A percentile compares a stretch with the other conserved stretches of the same genome.
These are phyloP conservation scores for Patagioenas fasciata DNA, from an alignment of 2,113 vertebrate species.

Conservation along the genomic window DNA sequence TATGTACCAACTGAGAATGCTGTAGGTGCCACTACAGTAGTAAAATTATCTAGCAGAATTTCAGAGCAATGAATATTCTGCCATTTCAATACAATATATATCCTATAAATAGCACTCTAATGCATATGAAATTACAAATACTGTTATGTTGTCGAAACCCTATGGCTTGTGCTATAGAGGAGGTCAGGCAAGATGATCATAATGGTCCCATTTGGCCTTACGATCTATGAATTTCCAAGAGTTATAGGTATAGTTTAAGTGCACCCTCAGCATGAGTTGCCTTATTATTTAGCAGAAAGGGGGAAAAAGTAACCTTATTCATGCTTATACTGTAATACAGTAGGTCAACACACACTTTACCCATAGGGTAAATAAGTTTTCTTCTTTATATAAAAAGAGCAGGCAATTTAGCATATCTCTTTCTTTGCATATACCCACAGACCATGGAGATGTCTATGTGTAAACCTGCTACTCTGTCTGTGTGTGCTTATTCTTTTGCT, in stretches of 20 bases:
- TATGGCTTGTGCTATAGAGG: constrained; percentile 46
- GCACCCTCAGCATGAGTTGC: constrained; percentile 54
- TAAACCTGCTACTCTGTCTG: background rate
- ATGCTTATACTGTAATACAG: background rate
- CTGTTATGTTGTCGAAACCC: constrained; percentile 48
- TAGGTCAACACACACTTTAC: constrained; percentile 18
- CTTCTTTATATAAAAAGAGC: background rate
- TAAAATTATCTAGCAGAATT: constrained; percentile 33
- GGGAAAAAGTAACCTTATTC: constrained; percentile 24
- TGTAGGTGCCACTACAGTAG: background rate
- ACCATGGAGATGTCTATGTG: background rate
- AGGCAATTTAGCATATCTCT: background rate
- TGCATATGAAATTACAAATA: constrained; percentile 56
- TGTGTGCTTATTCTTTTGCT: background rate
- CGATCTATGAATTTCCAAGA: constrained; percentile 59
- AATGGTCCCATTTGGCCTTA: constrained; percentile 61
- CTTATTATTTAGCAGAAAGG: constrained; percentile 61
- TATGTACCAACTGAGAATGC: background rate
- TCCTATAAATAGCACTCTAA: constrained; percentile 51
- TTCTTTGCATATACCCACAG: background rate
- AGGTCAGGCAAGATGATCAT: constrained; percentile 60
- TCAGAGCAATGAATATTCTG: constrained; percentile 27
- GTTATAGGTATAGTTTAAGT: constrained; percentile 57
- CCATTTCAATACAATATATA: constrained; percentile 39
- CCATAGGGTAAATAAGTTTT: background rate